Base-by-base conservation (phyloP, 2,888 invertebrate species). In the Drosophila kanekoi region DNA sequence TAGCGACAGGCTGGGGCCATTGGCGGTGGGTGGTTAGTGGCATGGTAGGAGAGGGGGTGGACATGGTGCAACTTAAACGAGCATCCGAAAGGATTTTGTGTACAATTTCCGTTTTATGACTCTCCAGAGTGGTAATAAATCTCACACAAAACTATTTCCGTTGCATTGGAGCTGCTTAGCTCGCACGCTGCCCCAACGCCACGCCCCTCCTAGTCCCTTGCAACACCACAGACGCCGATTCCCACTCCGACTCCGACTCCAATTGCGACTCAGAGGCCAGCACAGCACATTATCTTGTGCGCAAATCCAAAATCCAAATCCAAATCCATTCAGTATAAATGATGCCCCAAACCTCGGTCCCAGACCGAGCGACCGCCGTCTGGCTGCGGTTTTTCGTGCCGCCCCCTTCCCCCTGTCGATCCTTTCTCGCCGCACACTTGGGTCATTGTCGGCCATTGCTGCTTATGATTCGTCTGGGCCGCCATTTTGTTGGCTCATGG, bases 81-180 rank as follows among this genome's bases (percentile, higher is more conserved):
- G 87, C 89, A 85, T 87, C 86, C 87, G 83, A 90, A 85, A 81
- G 90, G 91, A 91, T 90, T 90, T 91, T 91, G 91, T 91, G 87
- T 90, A 91, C 91, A 91, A 92, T 92, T 91, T 91, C 91, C 92
- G 91, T 91, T 90, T 91, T 91, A 91, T 92, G 90, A 91, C 91
- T 91, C 91, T 91, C 91, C 87, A 90, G 92, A 91, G 91, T 89
- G 91, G 91, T 90, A 91, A 91, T 91, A 91, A 91, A 91, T 91
- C 91, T 91, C 90, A 86, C 91, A 89, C 90, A 89, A 91, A 91
- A 91, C 92, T 91, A 92, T 91, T 91, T 91, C 91, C 92, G 90
- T 86, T 90, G 90, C 89, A 90, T 90, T 91, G 87, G 80, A 85
- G 86, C 81, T 89, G 84, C 79, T 77, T 79, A 79, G 79, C 81